Conservation (phyloP, 2,888 invertebrate species). For the Mechanitis mazaeus region DNA sequence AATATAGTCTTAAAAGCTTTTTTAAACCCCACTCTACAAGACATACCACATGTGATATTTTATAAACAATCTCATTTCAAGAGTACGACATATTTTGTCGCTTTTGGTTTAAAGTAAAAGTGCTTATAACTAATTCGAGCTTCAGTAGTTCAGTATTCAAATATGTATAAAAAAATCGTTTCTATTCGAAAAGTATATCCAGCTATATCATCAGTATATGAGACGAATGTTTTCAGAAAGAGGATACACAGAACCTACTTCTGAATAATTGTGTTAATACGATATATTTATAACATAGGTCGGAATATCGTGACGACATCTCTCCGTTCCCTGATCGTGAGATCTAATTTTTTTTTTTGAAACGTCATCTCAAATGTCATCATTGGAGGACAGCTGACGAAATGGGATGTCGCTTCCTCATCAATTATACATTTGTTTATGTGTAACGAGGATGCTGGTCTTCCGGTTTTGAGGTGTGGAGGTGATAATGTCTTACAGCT, state of each 20-base stretch:
- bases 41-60: slow-evolving; percentile 36
- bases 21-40: slow-evolving; percentile 29
- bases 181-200: no score
- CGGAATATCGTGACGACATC: slow-evolving; percentile 15
- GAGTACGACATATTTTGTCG: slow-evolving; percentile 10
- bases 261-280: no score
- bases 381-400: slow-evolving; percentile 48
- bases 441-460: slow-evolving; percentile 40
- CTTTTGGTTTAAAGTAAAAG: background rate
- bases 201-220: no score
- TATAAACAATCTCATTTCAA: slow-evolving; percentile 19
- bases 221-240: no score
- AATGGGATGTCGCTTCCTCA: slow-evolving; percentile 52
- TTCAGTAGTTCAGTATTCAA: no score
- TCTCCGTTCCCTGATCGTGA: slow-evolving; percentile 16
- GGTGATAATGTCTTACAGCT: slow-evolving; percentile 38
- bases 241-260: no score
- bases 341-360: slow-evolving; percentile 23
- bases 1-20: slow-evolving; percentile 35
- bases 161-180: no score
- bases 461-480: slow-evolving; percentile 41
- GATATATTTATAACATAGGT: background rate
- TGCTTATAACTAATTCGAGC: no score
- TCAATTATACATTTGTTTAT: slow-evolving; percentile 47
- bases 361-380: slow-evolving; percentile 49